These are phyloP conservation scores for Limnothrissa miodon DNA, from an alignment of 2,113 vertebrate genomes.

Conservation along the genomic window DNA sequence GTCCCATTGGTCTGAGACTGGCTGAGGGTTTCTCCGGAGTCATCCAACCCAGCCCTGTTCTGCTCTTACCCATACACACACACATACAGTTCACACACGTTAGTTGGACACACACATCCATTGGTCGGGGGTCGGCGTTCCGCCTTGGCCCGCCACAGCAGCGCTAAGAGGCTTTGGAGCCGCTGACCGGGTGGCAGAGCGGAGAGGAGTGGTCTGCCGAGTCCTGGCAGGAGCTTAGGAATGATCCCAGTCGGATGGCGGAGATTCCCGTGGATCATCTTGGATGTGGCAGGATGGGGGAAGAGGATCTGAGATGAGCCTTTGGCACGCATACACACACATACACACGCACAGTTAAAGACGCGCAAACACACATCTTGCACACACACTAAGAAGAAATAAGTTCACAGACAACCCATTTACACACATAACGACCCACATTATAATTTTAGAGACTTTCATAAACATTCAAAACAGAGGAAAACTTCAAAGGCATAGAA, in stretches of 20 bases:
- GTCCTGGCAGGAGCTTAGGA: constrained; percentile 35
- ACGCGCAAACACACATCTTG: neutral
- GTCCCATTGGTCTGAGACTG: neutral
- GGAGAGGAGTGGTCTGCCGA: neutral
- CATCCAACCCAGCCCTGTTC: neutral
- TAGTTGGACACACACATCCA: neutral
- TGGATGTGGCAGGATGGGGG: constrained; percentile 31
- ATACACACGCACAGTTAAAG: neutral
- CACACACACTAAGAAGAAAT: neutral
- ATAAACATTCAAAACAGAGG: neutral
- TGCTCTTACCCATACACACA: no score
- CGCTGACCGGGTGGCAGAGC: constrained; percentile 3
- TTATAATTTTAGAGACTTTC: neutral
- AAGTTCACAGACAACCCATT: neutral
- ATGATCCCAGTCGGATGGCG: constrained; percentile 43
- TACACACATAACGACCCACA: neutral
- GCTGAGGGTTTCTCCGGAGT: neutral
- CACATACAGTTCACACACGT: no score
- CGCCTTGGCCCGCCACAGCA: neutral
- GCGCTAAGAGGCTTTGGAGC: neutral
- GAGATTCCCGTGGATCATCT: constrained; percentile 49
- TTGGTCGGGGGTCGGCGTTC: neutral
- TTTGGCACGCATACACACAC: constrained; percentile 17
- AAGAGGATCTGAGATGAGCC: constrained; percentile 51
- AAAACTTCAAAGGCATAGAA: neutral